These are phyloP conservation scores for Ctenopoma multispine DNA, from an alignment of 2,797 vertebrate genomes.

Conservation along the genomic window DNA sequence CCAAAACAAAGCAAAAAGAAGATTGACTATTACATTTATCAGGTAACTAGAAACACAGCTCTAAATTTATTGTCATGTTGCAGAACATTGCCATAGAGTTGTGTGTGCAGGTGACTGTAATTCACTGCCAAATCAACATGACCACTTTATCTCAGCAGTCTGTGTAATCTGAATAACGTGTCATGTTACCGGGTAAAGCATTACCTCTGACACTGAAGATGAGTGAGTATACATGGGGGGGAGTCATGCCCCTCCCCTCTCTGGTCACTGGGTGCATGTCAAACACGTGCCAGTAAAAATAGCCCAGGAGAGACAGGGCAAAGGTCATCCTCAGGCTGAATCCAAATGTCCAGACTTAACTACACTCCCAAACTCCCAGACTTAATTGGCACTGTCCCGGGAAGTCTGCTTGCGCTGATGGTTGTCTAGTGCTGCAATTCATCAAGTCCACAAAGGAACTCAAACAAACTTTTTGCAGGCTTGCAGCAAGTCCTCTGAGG, in stretches of 20 bases:
- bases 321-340: constrained; percentile 42
- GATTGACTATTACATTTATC: background rate
- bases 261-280: constrained; percentile 55
- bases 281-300: constrained; percentile 73
- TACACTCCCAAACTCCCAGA: background rate
- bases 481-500: background rate
- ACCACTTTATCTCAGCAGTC: background rate
- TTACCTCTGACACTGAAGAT: constrained; percentile 15
- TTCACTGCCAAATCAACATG: too few relatives aligned
- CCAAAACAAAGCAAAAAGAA: background rate
- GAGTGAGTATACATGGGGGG: background rate
- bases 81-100: too few relatives aligned
- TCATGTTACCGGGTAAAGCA: background rate
- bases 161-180: background rate
- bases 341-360: background rate
- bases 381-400: too few relatives aligned
- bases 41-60: background rate
- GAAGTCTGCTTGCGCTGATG: background rate
- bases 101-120: too few relatives aligned
- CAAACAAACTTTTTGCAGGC: background rate
- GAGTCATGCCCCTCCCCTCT: background rate
- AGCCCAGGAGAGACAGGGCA: constrained; percentile 62
- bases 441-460: too few relatives aligned
- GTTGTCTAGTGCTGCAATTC: background rate
- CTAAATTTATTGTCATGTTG: too few relatives aligned